Evolutionary conservation across 2,113 vertebrate genomes (phyloP), one percentile per base, ranked within the genome.

Genomic region (Larimichthys crocea): DNA sequence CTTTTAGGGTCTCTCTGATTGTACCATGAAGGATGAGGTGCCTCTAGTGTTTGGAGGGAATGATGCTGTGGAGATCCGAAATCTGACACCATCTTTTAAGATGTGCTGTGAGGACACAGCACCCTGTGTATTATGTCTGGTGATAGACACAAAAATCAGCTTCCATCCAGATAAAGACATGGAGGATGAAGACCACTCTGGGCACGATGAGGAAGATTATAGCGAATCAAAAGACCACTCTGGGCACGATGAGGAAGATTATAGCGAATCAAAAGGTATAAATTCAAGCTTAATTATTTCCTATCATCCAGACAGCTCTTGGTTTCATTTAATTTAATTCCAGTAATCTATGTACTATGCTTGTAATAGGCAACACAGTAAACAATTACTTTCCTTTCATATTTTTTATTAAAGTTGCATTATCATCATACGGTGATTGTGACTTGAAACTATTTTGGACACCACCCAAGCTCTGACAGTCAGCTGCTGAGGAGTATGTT

Each of bases 111-210:
- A 65, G 12, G 80, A 91, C 0, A 0, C 0, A 0, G 50, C 5
- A 2, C 1, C 70, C 16, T 98, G 96, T 22, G 59, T 35, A 5
- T 91, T 96, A 7, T 98, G 97, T 61, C 90, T 99, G 75, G 85
- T 85, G 55, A 94, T 96, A 65, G 66, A 72, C 1, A 24, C 92
- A 9, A 83, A 89, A 22, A 60, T 97, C 71, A 64, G 67, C 0
- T 74, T 96, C 14, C 5, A 7, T 2, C 16, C 2, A 2, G 66
- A 60, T 10, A 22, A 70, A 24, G 57, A 55, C 10, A 3, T 3
- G 10, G 79, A 74, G 3, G 52, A 76, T 15, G 72, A 78, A 57
- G 69, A 15, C 14, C 49, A 52, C 42, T 89, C 87, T 56, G 75
- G 59, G 3, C 10, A 15, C 5, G 72, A 73, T 3, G 77, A 74